These are phyloP conservation scores for Ovis canadensis DNA, from an alignment of 2,113 vertebrate species.

Conservation along the genomic window DNA sequence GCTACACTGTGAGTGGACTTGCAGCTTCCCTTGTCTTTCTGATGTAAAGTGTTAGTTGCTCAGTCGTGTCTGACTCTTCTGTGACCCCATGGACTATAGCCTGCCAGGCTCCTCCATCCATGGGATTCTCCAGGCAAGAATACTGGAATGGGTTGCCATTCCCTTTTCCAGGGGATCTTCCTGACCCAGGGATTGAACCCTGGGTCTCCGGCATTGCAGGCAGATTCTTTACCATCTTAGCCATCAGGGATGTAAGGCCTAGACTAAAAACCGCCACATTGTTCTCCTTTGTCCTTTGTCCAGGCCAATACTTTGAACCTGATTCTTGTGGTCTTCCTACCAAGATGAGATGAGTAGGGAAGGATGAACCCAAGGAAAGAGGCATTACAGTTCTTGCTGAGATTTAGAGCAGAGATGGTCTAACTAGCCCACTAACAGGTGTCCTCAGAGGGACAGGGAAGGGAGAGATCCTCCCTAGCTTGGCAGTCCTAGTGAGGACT, in stretches of 20 bases:
- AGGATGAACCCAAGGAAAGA: background rate
- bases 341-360: background rate
- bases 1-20: background rate
- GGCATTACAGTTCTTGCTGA: background rate
- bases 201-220: fast-evolving
- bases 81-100: background rate
- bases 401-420: background rate
- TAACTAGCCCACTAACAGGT: background rate
- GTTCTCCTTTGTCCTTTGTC: background rate
- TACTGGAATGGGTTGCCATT: background rate
- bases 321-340: background rate
- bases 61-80: background rate
- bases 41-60: background rate
- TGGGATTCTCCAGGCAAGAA: background rate
- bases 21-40: background rate
- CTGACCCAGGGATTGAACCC: background rate
- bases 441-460: background rate
- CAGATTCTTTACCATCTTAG: background rate
- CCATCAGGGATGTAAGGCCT: background rate
- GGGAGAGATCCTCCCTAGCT: background rate
- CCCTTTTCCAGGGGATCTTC: background rate
- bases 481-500: background rate
- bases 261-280: background rate
- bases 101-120: background rate
- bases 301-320: background rate